Evolutionary conservation across 2,113 vertebrate genomes (phyloP).

Genomic region (Chlorodrepanis virens): DNA sequence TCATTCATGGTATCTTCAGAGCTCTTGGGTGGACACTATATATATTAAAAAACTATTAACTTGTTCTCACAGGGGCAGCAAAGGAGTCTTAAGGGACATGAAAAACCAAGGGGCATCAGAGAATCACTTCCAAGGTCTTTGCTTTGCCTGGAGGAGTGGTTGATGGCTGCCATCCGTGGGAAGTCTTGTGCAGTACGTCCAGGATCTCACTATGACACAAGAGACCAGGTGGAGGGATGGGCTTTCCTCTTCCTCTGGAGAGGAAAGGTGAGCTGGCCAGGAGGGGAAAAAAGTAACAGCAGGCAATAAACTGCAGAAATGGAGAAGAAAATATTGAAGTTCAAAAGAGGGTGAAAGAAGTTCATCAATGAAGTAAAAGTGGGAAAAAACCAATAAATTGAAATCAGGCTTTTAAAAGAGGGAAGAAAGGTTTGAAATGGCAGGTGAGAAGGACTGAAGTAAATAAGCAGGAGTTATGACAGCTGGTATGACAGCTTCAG

Average conservation of each 20-base stretch:
- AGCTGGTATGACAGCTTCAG: not conserved
- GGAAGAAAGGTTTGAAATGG: not conserved
- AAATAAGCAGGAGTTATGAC: not conserved
- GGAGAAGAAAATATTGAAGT: not conserved
- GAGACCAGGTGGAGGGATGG: not conserved
- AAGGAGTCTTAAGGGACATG: not conserved
- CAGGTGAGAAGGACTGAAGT: not conserved
- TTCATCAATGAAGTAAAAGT: not conserved
- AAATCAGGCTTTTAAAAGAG: not conserved
- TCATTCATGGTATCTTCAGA: not conserved
- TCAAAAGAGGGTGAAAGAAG: not conserved
- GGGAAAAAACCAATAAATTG: not conserved
- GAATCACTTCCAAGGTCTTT: not conserved
- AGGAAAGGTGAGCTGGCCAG: not conserved
- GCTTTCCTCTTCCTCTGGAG: not conserved
- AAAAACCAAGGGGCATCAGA: not conserved
- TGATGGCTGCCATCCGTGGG: not conserved
- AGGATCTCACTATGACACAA: not conserved
- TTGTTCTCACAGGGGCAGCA: not conserved
- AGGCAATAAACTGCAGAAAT: not conserved
- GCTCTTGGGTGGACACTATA: not conserved
- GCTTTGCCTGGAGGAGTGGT: not conserved
- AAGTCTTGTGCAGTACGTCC: fast-evolving
- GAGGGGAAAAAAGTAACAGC: not conserved
- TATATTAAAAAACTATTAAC: not conserved